Base-by-base conservation (phyloP, 2,797 vertebrate genomes). In the Urophycis tenuis region DNA sequence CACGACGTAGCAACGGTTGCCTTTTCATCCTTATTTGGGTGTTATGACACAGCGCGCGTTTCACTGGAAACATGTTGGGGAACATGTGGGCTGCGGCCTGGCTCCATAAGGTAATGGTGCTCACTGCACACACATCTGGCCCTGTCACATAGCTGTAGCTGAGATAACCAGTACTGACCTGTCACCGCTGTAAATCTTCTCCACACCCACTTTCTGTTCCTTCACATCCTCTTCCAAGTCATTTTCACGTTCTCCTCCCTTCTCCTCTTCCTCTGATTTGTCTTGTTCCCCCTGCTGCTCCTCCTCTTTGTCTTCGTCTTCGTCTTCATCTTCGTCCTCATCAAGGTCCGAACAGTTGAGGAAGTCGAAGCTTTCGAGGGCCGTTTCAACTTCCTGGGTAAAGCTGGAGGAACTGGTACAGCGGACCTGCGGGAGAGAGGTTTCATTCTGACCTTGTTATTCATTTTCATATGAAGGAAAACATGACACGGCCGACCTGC, bases 281-380 rank as follows among this genome's bases (percentile, higher is more conserved):
- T 30, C 41, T 15, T 49, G 9, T 22, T 75, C 71, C 31, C 25
- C 76, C 60, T 81, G 76, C 80, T 88, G 76, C 32, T 86, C 75
- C 36, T 86, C 77, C 70, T 86, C n/a, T 60, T 71, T 41, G 72
- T 73, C 69, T 19, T 9, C 39, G 2, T 73, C 39, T 1, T 86
- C 76, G 32, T 79, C 74, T 2, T 87, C 89, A 6, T 92, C 87
- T 0, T 89, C 83, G 73, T 94, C 85, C 29, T 98, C 95, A 0
- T 97, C 95, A 5, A 95, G 89, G 84, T 97, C 96, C 0, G 95
- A 95, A 35, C 92, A 93, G 87, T 97, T 95, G 79, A 99, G 96
- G 84, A 99, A 99, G 90, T 96, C 96, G 19, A 99, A 99, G 85
- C 98, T 99, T 89, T 96, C 98, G 7, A 99, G 93, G 0, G 96